These are phyloP conservation scores for Agrochola circellaris DNA, from an alignment of 2,888 invertebrate species.

Conservation along the genomic window DNA sequence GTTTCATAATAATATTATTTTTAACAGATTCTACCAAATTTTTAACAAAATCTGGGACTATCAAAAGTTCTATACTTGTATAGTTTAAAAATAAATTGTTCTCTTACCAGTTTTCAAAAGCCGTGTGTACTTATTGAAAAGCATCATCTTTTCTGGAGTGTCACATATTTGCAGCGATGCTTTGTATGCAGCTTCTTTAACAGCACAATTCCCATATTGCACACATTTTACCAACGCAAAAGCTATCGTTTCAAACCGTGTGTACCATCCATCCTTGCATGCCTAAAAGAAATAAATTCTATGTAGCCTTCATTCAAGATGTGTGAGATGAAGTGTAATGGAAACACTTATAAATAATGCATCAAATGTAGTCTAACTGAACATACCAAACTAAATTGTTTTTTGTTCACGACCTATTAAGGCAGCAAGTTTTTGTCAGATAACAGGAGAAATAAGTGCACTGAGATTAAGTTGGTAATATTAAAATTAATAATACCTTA, in stretches of 20 bases:
- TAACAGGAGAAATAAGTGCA: background rate
- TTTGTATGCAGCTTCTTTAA: slow-evolving; percentile 90
- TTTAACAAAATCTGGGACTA: background rate
- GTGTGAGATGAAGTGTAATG: slow-evolving; percentile 22
- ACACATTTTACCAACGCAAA: slow-evolving; percentile 92
- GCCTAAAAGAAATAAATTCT: slow-evolving; percentile 78
- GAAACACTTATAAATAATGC: slow-evolving; percentile 56
- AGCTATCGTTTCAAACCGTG: slow-evolving; percentile 91
- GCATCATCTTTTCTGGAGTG: slow-evolving; percentile 92
- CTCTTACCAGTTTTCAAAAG: slow-evolving; percentile 84
- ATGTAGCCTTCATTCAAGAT: slow-evolving; percentile 26
- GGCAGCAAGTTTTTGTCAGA: background rate
- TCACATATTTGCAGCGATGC: slow-evolving; percentile 90
- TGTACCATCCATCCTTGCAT: slow-evolving; percentile 87
- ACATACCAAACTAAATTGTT: background rate
- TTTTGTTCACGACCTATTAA: background rate
- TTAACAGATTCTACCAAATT: background rate
- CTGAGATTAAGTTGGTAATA: background rate
- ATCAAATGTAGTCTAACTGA: slow-evolving; percentile 18
- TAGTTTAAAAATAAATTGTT: background rate
- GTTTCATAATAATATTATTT: background rate
- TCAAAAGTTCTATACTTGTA: background rate
- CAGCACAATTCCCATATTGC: slow-evolving; percentile 75
- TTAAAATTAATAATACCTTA: background rate
- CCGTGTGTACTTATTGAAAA: slow-evolving; percentile 91